Evolutionary conservation across 2,797 vertebrate species (phyloP).

Genomic region (Crocodylus rhombifer): DNA sequence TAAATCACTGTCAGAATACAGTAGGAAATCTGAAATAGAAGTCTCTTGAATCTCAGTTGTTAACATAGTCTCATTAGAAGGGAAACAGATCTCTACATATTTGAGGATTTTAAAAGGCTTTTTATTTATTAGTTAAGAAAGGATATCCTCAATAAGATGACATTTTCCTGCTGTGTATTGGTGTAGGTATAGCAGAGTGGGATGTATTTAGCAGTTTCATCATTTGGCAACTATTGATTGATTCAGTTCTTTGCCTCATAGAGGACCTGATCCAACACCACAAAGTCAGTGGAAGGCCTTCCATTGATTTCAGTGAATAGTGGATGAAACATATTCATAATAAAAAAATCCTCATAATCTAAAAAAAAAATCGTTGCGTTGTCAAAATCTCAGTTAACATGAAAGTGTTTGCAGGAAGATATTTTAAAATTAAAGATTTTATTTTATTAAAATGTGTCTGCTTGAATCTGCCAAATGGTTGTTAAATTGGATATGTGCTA

Average conservation of each 20-base stretch:
- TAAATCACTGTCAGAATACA: neutral
- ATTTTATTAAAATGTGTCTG: neutral
- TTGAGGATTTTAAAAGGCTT: conserved; percentile 28
- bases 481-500: neutral
- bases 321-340: neutral
- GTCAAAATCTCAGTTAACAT: neutral
- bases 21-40: conserved; percentile 38
- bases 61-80: conserved; percentile 27
- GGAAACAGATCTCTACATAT: neutral
- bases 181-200: conserved; percentile 29
- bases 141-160: conserved; percentile 37
- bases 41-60: conserved; percentile 20
- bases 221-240: conserved; percentile 29
- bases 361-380: neutral
- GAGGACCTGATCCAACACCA: neutral
- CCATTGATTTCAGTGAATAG: neutral
- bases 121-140: conserved; percentile 43
- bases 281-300: neutral
- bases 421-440: neutral
- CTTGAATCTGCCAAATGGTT: neutral
- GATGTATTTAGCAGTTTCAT: conserved; percentile 11
- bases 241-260: conserved; percentile 28
- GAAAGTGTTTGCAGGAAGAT: neutral
- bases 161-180: conserved; percentile 19
- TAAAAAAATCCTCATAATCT: neutral